Conservation (phyloP, 2,797 vertebrate species). For the Perodicticus potto region DNA sequence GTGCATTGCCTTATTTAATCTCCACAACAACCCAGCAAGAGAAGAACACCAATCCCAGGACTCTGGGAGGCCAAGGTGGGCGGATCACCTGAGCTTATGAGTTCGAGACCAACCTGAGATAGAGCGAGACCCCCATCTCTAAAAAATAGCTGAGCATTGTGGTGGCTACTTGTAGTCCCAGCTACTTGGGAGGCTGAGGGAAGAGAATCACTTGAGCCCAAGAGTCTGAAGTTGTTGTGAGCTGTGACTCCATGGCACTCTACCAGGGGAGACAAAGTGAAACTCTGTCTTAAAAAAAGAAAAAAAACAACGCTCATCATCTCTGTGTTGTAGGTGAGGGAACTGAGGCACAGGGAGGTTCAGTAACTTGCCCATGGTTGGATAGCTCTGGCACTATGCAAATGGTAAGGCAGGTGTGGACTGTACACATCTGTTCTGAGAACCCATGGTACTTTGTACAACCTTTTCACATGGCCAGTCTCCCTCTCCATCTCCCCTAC, state of each 20-base stretch:
- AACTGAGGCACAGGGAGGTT: constrained; percentile 11
- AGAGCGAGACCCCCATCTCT: too few species aligned
- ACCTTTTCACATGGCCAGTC: not conserved
- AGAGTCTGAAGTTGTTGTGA: too few species aligned
- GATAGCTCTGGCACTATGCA: not conserved
- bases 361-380: not conserved
- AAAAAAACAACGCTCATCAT: not conserved
- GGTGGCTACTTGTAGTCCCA: too few species aligned
- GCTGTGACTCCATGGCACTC: too few species aligned
- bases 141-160: too few species aligned
- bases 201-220: too few species aligned
- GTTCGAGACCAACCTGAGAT: too few species aligned
- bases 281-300: too few species aligned
- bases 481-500: not conserved
- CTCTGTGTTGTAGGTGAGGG: not conserved
- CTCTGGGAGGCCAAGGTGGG: too few species aligned
- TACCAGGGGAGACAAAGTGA: too few species aligned
- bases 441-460: not conserved
- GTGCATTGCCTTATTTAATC: not conserved
- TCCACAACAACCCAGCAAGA: not conserved
- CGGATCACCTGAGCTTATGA: too few species aligned
- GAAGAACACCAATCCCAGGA: not conserved
- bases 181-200: too few species aligned
- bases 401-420: not conserved
- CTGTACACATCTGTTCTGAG: fast-evolving